These are phyloP conservation scores for Acanthaster planci DNA, from an alignment of 35 echinoderm and acorn worm species.

Conservation along the genomic window DNA sequence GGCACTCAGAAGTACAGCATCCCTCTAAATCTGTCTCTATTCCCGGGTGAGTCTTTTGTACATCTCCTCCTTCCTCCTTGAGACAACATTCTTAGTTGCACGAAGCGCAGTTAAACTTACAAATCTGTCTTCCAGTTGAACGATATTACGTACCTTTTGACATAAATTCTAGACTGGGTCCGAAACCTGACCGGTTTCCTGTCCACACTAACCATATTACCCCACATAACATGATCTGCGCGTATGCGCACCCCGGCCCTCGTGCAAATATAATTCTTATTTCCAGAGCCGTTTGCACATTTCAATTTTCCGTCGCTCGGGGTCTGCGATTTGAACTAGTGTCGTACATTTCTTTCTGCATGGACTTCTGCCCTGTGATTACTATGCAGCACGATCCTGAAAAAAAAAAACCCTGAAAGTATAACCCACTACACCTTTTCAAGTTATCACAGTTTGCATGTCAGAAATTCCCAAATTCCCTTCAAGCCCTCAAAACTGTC, in stretches of 20 bases:
- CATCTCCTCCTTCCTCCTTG: no score
- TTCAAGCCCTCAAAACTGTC: no score
- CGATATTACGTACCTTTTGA: neutral
- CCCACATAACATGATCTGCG: slow-evolving; percentile 8
- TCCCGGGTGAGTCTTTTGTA: neutral
- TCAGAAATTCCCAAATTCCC: no score
- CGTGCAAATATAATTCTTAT: neutral
- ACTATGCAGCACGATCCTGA: no score
- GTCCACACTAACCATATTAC: neutral
- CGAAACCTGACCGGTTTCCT: neutral
- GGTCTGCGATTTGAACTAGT: no score
- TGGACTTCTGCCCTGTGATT: no score
- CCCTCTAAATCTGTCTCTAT: neutral
- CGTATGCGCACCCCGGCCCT: neutral
- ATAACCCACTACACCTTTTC: no score
- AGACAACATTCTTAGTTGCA: neutral
- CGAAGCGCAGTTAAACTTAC: neutral
- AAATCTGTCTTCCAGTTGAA: neutral
- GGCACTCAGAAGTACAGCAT: neutral
- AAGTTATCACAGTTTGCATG: no score
- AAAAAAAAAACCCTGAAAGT: no score
- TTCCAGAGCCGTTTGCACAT: slow-evolving; percentile 15
- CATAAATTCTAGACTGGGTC: neutral
- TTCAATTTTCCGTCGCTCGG: neutral
- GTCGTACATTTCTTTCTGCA: no score